Percentiles rank a stretch among this genome's conserved stretches.
Conservation (phyloP, 2,888 invertebrate genomes). For the Chelonus formosanus region DNA sequence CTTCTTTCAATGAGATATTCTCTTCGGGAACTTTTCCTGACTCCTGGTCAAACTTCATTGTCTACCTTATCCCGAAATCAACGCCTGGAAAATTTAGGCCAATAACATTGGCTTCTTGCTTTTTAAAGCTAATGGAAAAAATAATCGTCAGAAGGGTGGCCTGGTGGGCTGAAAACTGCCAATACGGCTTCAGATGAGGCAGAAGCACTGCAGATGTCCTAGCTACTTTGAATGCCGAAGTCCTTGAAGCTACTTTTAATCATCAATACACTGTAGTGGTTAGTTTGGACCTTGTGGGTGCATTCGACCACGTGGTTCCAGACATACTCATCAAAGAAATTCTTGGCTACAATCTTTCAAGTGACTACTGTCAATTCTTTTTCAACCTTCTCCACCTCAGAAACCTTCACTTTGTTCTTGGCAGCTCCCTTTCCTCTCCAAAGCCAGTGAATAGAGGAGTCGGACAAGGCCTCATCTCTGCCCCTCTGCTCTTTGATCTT, state of each 20-base stretch:
- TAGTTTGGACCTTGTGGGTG: slow-evolving; percentile 21
- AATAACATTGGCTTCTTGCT: slow-evolving; percentile 21
- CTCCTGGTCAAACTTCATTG: not conserved
- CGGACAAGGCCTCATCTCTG: too few relatives aligned
- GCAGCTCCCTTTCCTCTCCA: too few relatives aligned
- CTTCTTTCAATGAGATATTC: too few relatives aligned
- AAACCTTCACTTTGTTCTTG: too few relatives aligned
- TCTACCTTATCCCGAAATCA: slow-evolving; percentile 21
- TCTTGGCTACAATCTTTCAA: too few relatives aligned
- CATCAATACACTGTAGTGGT: slow-evolving; percentile 12
- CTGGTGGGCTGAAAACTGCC: slow-evolving; percentile 20
- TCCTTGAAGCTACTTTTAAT: slow-evolving; percentile 9
- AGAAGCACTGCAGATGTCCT: slow-evolving; percentile 26
- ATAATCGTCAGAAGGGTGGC: slow-evolving; percentile 2
- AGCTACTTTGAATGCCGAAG: slow-evolving; percentile 14
- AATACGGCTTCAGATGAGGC: slow-evolving; percentile 26
- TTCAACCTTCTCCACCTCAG: too few relatives aligned
- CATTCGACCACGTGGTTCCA: slow-evolving; percentile 24
- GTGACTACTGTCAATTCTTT: too few relatives aligned
- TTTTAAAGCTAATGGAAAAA: slow-evolving; percentile 26
- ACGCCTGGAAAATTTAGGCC: slow-evolving; percentile 21
- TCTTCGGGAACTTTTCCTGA: too few relatives aligned
- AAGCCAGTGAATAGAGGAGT: too few relatives aligned
- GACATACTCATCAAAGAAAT: not conserved
- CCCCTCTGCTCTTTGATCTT: too few relatives aligned